Evolutionary conservation across 2,797 vertebrate species (phyloP), one percentile per base, ranked within the genome.

Genomic region (Ptychadena robeensis): DNA sequence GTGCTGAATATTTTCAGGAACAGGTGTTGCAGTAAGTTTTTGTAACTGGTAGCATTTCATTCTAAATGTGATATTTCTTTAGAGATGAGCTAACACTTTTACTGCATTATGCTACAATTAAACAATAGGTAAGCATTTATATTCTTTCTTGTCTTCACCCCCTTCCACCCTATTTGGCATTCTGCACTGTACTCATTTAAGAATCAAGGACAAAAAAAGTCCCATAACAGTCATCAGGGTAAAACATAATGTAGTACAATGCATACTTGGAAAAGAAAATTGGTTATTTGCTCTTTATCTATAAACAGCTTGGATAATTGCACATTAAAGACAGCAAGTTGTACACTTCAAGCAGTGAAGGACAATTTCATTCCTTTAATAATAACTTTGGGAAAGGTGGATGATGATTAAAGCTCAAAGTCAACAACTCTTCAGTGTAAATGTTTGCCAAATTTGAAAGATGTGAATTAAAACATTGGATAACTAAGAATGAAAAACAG

Each of bases 221-320:
- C 10, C 65, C 22, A 34, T 25, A 32, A 65, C 18, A 48, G 31
- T 48, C 22, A 66, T 77, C 64, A 66, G 38, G 22, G 30, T 44
- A 78, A 78, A 78, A 32, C 28, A 66, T 67, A 67, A 34, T 78
- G 48, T 67, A 57, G 40, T 28, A 68, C 48, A 57, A 31, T 32
- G 44, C 32, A 48, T 28, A 27, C 22, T 78, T 27, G 30, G n/a
- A 38, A 77, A 66, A 48, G 30, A 67, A 37, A 69, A 69, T 69
- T 57, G 65, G 65, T 57, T 44, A 79, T 79, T 79, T 79, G 32
- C 3, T 79, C 32, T 79, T 57, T 68, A 18, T 79, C 44, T 68
- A 14, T 59, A 79, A 79, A 79, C 44, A 69, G 40, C 31, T 69
- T 37, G 40, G 28, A 69, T 79, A 69, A 79, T 79, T 79, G 65